Evolutionary conservation across 2,797 vertebrate species (phyloP).

Genomic region (Micropoecilia bifurca): DNA sequence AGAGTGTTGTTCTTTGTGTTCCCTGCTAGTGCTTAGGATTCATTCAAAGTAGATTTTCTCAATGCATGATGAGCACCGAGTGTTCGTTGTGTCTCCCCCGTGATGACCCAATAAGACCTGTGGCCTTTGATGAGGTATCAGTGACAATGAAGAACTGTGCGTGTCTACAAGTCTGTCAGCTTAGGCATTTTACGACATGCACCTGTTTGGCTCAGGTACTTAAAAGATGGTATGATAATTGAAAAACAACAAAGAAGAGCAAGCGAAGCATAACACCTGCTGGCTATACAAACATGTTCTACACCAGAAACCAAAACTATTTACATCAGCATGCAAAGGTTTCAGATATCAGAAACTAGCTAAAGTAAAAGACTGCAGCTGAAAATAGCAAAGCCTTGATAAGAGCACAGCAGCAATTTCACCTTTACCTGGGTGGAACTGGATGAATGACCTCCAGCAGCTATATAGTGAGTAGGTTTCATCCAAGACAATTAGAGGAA

Average conservation of each 20-base stretch:
- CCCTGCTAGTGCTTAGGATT: background rate
- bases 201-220: constrained; percentile 66
- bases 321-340: constrained; percentile 3
- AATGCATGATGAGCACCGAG: constrained; percentile 8
- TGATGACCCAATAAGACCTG: constrained; percentile 49
- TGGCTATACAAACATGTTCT: constrained; percentile 12
- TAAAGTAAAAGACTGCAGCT: constrained; percentile 6
- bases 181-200: constrained; percentile 53
- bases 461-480: constrained; percentile 58
- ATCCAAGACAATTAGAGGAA: constrained; percentile 73
- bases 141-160: constrained; percentile 48
- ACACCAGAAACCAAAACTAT: constrained; percentile 22
- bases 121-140: constrained; percentile 57
- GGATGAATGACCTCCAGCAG: constrained; percentile 67
- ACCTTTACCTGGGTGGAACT: constrained; percentile 31
- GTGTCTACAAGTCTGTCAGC: constrained; percentile 56
- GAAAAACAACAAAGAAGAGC: constrained; percentile 38
- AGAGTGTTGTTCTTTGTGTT: background rate
- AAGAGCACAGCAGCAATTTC: constrained; percentile 19
- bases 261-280: constrained; percentile 13
- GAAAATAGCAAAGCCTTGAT: constrained; percentile 17
- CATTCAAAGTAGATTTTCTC: background rate
- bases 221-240: constrained; percentile 36
- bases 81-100: constrained; percentile 62
- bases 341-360: constrained; percentile 12